These are phyloP conservation scores for Syngnathoides biaculeatus DNA, from an alignment of 2,113 vertebrate species.

Conservation along the genomic window DNA sequence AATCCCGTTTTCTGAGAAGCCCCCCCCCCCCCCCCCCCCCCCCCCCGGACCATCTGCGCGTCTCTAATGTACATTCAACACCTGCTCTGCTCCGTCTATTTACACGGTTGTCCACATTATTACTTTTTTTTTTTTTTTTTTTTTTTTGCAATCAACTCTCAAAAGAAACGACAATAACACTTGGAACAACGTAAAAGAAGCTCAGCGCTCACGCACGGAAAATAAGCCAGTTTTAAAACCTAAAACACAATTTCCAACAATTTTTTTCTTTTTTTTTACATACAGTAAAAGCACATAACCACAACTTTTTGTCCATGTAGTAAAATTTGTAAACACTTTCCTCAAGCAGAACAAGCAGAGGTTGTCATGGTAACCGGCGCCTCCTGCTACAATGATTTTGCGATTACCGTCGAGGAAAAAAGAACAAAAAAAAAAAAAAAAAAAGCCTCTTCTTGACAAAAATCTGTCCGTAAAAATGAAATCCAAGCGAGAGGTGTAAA, in stretches of 20 bases:
- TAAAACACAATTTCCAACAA: slow-evolving; percentile 47
- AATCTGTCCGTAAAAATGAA: neutral
- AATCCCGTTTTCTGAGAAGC: neutral
- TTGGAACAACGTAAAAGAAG: slow-evolving; percentile 45
- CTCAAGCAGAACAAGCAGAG: slow-evolving; percentile 3
- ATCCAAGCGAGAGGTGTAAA: neutral
- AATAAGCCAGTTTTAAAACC: slow-evolving; percentile 53
- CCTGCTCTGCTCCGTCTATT: neutral
- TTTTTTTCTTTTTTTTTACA: slow-evolving; percentile 62
- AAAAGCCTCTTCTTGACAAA: neutral
- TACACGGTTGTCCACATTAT: neutral
- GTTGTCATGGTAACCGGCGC: neutral
- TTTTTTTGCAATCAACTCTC: slow-evolving; percentile 22
- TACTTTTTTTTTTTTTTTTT: neutral
- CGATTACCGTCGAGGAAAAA: neutral
- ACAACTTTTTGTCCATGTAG: slow-evolving; percentile 47
- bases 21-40: neutral
- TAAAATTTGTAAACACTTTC: slow-evolving; percentile 53
- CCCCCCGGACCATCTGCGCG: neutral
- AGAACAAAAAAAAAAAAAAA: neutral
- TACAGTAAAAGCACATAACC: slow-evolving; percentile 73
- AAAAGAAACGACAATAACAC: neutral
- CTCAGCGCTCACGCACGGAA: slow-evolving; percentile 56
- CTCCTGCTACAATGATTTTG: neutral
- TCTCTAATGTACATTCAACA: neutral